phyloP scores from a whole-genome alignment of 2,888 invertebrate species.

The Hypselothyrea guttata region DNA sequence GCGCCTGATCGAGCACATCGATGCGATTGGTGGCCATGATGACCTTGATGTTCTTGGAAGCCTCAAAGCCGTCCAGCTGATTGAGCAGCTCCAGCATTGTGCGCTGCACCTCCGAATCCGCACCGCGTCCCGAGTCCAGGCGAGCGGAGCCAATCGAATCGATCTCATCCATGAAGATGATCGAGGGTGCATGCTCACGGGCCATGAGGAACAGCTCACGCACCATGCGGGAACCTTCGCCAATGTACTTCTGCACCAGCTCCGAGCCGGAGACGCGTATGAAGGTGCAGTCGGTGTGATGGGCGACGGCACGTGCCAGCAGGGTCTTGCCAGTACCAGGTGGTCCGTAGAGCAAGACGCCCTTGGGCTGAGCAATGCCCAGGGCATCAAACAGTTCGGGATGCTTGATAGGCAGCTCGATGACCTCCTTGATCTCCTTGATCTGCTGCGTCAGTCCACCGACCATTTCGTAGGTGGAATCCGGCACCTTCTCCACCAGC shows the following conservation, averaged over 20 bases:
- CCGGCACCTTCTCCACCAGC: slow-evolving; percentile 99
- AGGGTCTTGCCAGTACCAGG: slow-evolving; percentile 96
- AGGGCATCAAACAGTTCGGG: slow-evolving; percentile 99
- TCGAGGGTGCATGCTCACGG: slow-evolving; percentile 98
- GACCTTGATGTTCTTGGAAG: slow-evolving; percentile 99
- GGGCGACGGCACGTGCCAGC: slow-evolving; percentile 98
- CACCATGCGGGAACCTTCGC: slow-evolving; percentile 99
- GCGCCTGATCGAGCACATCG: slow-evolving; percentile 98
- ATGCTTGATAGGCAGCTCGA: slow-evolving; percentile 99
- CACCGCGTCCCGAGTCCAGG: slow-evolving; percentile 98
- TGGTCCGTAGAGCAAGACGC: slow-evolving; percentile 97
- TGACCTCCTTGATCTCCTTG: slow-evolving; percentile 99
- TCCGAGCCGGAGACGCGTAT: slow-evolving; percentile 99
- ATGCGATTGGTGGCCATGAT: slow-evolving; percentile 99
- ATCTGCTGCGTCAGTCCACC: slow-evolving; percentile 99
- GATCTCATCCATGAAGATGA: slow-evolving; percentile 99
- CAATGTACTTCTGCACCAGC: slow-evolving; percentile 99
- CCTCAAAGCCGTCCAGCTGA: slow-evolving; percentile 99
- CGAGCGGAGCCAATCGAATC: slow-evolving; percentile 99
- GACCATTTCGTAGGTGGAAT: slow-evolving; percentile 99
- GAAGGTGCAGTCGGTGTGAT: slow-evolving; percentile 99
- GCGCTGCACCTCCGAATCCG: slow-evolving; percentile 99
- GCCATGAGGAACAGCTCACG: slow-evolving; percentile 99
- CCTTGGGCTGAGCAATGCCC: slow-evolving; percentile 99
- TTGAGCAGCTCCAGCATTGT: slow-evolving; percentile 99